Base-by-base conservation (phyloP, 2,113 vertebrate species). In the Neolamprologus variostigma region DNA sequence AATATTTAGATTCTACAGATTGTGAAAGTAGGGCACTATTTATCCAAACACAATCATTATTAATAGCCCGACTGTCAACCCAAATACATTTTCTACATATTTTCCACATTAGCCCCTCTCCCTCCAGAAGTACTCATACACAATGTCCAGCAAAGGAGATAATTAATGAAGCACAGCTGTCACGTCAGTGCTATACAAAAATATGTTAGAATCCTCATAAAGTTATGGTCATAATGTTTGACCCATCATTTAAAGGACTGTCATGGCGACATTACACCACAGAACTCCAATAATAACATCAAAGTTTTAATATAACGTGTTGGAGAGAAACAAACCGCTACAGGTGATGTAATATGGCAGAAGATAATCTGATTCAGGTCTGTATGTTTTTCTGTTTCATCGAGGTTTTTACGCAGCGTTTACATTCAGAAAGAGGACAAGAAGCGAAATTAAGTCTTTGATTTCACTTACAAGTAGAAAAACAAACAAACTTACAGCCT, bases 11-110 rank as follows among this genome's bases (percentile, higher is more conserved):
- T 94, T 86, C 94, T 78, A 92, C 93, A 94, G 89, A 94, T 95
- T 94, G 91, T 68, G 89, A 95, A 97, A 96, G 95, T 97, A 96
- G 96, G 96, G 83, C 96, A 96, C 96, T 92, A 95, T 96, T 95
- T 96, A 97, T 95, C 93, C 94, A 93, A 90, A 91, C 94, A 92
- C 93, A 95, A 96, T 96, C 93, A 94, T 96, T 96, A 97, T 96
- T 96, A 97, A 97, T 96, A 92, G 91, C 90, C 42, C 80, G 90
- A 94, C 91, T 94, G 94, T 95, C 96, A 96, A 96, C 96, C 96
- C 94, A 96, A 96, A 97, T 96, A 96, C 94, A 94, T 95, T 95
- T 95, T 95, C 91, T 93, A 90, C 90, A 94, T 95, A 94, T 96
- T 93, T 94, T 93, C 89, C 89, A 93, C 86, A 86, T 93, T 91